A percentile compares a stretch with the other conserved stretches of the same genome.
Conservation (phyloP, 2,888 invertebrate genomes). For the Netelia fuscicornis region DNA sequence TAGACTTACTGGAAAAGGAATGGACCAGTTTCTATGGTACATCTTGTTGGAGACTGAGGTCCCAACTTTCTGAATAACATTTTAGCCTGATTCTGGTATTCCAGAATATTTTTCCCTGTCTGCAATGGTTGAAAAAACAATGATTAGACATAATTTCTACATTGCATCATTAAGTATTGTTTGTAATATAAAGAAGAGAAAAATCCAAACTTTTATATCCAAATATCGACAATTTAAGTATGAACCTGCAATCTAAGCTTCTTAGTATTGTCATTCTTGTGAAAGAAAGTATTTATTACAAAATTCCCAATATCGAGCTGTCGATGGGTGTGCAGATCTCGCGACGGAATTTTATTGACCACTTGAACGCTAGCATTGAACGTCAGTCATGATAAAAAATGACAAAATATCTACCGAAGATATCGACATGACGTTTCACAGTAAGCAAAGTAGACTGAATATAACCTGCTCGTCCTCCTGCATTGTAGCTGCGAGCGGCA, state of each 20-base stretch:
- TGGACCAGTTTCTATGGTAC: conserved; percentile 98
- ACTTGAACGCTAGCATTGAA: background rate
- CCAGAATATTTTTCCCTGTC: conserved; percentile 97
- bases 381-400: background rate
- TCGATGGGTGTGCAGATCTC: background rate
- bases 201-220: background rate
- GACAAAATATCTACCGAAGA: conserved; percentile 48
- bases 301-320: background rate
- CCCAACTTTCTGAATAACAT: conserved; percentile 98
- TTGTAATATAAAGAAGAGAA: background rate
- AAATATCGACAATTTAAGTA: background rate
- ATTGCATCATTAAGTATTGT: conserved; percentile 42
- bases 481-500: conserved; percentile 98
- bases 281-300: background rate
- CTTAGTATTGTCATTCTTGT: background rate
- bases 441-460: conserved; percentile 70
- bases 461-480: conserved; percentile 99
- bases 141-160: conserved; percentile 6
- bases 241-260: conserved; percentile 14
- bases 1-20: conserved; percentile 98
- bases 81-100: conserved; percentile 99
- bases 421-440: conserved; percentile 53
- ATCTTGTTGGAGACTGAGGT: conserved; percentile 94
- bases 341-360: background rate
- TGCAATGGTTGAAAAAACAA: conserved; percentile 84